phyloP scores from a whole-genome alignment of 2,888 invertebrate genomes.

The Drosophila peninsularis region DNA sequence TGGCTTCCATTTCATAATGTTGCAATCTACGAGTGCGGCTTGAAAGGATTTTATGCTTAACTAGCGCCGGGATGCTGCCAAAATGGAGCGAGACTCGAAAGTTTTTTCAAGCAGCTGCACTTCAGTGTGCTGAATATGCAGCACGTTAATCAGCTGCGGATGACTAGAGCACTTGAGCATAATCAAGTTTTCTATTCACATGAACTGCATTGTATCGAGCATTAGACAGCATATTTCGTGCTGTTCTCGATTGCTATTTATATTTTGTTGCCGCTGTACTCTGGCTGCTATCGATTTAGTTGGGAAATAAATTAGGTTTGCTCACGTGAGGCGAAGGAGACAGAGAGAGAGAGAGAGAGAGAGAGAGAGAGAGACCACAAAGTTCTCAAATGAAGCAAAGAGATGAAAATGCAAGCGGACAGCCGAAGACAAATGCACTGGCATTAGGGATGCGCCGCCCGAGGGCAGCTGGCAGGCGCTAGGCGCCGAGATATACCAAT shows the following conservation, averaged over 20 bases:
- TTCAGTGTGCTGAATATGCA: not conserved
- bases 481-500: constrained; percentile 53
- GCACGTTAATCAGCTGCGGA: not conserved
- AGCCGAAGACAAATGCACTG: constrained; percentile 64
- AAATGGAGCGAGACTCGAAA: constrained; percentile 5
- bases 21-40: constrained; percentile 6
- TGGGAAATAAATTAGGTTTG: constrained; percentile 74
- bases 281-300: constrained; percentile 64
- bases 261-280: constrained; percentile 9
- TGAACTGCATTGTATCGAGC: constrained; percentile 5
- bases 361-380: constrained; percentile 30
- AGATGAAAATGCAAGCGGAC: constrained; percentile 37
- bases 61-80: constrained; percentile 1
- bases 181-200: constrained; percentile 3
- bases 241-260: constrained; percentile 35
- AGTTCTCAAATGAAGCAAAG: constrained; percentile 27
- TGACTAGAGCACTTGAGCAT: not conserved
- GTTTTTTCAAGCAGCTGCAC: not conserved
- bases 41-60: not conserved
- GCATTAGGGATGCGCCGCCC: constrained; percentile 38
- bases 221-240: constrained; percentile 25
- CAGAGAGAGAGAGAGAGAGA: constrained; percentile 16
- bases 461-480: constrained; percentile 2
- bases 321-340: constrained; percentile 7
- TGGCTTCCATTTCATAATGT: constrained; percentile 8